Conservation (phyloP, 1,140 invertebrate genomes). For the Cotesia typhae region DNA sequence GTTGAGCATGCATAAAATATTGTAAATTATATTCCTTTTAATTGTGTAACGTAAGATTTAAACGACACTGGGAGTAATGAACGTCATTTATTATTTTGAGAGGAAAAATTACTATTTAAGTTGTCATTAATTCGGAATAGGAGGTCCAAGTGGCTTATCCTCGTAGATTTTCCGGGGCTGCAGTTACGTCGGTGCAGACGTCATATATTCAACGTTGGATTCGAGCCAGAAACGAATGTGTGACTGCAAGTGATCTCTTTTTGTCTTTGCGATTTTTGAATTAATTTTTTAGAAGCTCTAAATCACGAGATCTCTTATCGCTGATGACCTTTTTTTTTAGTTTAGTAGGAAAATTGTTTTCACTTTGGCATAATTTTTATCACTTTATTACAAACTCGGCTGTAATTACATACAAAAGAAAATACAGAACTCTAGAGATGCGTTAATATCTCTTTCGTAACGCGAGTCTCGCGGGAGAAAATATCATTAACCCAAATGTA, state of each 20-base stretch:
- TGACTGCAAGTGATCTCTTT: constrained; percentile 9
- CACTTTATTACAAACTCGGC: no score
- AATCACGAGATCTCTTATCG: no score
- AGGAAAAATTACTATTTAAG: not conserved
- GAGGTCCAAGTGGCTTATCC: not conserved
- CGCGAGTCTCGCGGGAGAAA: no score
- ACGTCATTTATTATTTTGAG: not conserved
- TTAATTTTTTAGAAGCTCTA: constrained; percentile 7
- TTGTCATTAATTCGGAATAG: not conserved
- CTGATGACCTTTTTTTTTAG: constrained; percentile 3
- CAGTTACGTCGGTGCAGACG: constrained; percentile 46
- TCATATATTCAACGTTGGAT: constrained; percentile 43
- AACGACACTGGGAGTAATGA: no score
- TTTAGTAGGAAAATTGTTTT: not conserved
- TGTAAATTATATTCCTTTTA: no score
- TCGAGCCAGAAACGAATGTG: constrained; percentile 30
- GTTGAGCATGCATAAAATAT: no score
- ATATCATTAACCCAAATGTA: no score
- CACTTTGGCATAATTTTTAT: no score
- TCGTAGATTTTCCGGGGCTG: not conserved
- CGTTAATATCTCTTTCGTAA: no score
- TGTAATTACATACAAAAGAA: no score
- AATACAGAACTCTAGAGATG: no score
- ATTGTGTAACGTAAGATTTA: no score
- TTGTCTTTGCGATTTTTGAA: constrained; percentile 28